These are phyloP conservation scores for Colletes collaris DNA, from an alignment of 2,888 invertebrate genomes.

Conservation along the genomic window DNA sequence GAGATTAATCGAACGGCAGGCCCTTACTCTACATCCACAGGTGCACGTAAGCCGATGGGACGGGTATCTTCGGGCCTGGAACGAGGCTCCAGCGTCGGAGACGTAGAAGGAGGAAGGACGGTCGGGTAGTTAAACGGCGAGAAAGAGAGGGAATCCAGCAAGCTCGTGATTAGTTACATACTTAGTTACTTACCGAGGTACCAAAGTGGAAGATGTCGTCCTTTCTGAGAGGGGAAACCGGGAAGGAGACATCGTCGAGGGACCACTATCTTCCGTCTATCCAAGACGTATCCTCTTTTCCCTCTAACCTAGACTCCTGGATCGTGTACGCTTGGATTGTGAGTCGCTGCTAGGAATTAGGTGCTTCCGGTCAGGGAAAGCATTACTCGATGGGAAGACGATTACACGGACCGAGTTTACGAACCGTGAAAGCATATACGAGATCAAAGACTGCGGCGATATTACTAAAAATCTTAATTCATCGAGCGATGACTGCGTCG, in stretches of 20 bases:
- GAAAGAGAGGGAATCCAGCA: conserved; percentile 35
- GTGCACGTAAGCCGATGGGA: conserved; percentile 56
- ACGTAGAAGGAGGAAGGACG: conserved; percentile 24
- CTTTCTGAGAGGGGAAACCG: conserved; percentile 31
- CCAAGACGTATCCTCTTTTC: conserved; percentile 25
- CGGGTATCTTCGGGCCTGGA: conserved; percentile 31
- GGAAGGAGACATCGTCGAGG: conserved; percentile 54
- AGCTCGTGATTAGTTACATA: conserved; percentile 75
- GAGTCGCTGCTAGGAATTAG: conserved; percentile 23
- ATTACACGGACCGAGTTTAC: neutral
- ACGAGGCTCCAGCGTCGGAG: conserved; percentile 8
- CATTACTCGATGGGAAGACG: neutral
- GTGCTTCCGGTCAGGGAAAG: neutral
- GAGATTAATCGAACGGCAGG: conserved; percentile 78
- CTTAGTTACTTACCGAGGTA: conserved; percentile 69
- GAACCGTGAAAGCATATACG: neutral
- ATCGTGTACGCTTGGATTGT: neutral
- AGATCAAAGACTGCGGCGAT: neutral
- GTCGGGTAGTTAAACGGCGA: conserved; percentile 18
- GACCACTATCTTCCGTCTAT: conserved; percentile 50
- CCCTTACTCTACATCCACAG: conserved; percentile 61
- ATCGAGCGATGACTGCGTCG: no score
- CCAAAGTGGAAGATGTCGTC: conserved; percentile 63
- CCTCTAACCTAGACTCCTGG: neutral
- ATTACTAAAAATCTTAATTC: no score